phyloP scores from a whole-genome alignment of 2,113 vertebrate species.

The Aix galericulata region DNA sequence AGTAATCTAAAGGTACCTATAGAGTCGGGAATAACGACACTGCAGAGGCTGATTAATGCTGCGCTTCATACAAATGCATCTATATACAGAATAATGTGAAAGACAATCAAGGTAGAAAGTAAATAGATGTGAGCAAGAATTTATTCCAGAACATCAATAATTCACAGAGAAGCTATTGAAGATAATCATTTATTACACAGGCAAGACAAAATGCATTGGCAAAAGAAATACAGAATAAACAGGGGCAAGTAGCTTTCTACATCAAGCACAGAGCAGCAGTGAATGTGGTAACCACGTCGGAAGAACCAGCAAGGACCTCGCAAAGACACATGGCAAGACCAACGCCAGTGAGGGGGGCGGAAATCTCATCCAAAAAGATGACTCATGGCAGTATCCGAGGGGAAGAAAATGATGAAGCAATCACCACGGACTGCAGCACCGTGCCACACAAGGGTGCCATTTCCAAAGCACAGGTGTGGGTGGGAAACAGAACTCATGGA shows the following conservation, averaged over 20 bases:
- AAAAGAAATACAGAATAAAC: background rate
- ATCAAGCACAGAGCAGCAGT: background rate
- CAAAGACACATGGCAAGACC: background rate
- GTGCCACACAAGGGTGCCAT: background rate
- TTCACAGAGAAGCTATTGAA: slow-evolving; percentile 39
- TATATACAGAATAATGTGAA: background rate
- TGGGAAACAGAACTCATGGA: background rate
- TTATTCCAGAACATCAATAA: slow-evolving; percentile 29
- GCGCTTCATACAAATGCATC: background rate
- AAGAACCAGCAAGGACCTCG: background rate
- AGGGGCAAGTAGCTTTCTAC: background rate
- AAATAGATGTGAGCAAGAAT: background rate
- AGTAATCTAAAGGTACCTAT: background rate
- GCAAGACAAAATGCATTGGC: background rate
- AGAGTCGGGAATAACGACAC: background rate
- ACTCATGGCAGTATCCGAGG: accelerated
- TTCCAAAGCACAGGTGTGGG: background rate
- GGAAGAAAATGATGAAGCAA: background rate
- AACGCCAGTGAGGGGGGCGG: background rate
- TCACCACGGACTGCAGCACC: accelerated
- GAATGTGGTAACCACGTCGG: background rate
- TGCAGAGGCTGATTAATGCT: background rate
- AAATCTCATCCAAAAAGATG: background rate
- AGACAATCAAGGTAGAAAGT: background rate
- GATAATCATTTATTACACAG: slow-evolving; percentile 29